A percentile compares a stretch with the other conserved stretches of the same genome.
These are phyloP conservation scores for Hystrix cristata DNA, from an alignment of 2,113 vertebrate species.

Conservation along the genomic window DNA sequence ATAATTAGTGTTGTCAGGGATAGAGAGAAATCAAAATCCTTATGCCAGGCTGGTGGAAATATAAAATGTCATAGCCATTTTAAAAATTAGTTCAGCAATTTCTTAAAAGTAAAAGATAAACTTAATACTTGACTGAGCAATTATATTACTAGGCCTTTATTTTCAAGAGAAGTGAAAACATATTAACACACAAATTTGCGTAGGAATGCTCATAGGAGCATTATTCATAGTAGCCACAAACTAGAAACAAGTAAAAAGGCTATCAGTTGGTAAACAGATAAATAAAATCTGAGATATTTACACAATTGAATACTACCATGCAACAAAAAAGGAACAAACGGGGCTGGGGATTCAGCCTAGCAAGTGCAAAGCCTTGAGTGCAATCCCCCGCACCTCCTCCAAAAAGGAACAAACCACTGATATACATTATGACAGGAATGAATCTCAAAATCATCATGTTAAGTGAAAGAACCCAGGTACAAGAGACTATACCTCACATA, in stretches of 20 bases:
- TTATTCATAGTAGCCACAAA: not conserved
- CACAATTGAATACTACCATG: not conserved
- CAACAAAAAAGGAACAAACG: not conserved
- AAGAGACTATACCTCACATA: not conserved
- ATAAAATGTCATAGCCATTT: not conserved
- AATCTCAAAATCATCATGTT: not conserved
- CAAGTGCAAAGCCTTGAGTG: too few relatives aligned
- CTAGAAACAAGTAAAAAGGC: not conserved
- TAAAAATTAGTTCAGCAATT: not conserved
- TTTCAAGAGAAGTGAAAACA: slow-evolving; percentile 29
- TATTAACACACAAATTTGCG: slow-evolving; percentile 1
- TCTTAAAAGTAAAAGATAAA: slow-evolving; percentile 48
- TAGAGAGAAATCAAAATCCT: slow-evolving; percentile 10
- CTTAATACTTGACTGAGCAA: slow-evolving; percentile 8
- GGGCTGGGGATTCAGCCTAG: too few relatives aligned
- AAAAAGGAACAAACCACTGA: not conserved
- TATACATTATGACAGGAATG: not conserved
- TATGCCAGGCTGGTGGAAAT: not conserved
- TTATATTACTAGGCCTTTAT: not conserved
- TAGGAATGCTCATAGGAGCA: not conserved
- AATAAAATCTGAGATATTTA: not conserved
- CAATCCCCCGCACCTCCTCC: too few relatives aligned
- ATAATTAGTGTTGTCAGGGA: not conserved
- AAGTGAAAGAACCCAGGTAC: not conserved
- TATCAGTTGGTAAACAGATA: not conserved